A percentile compares a stretch with the other conserved stretches of the same genome.
Evolutionary conservation across 2,888 invertebrate genomes (phyloP).

Genomic region (Aphidius colemani): DNA sequence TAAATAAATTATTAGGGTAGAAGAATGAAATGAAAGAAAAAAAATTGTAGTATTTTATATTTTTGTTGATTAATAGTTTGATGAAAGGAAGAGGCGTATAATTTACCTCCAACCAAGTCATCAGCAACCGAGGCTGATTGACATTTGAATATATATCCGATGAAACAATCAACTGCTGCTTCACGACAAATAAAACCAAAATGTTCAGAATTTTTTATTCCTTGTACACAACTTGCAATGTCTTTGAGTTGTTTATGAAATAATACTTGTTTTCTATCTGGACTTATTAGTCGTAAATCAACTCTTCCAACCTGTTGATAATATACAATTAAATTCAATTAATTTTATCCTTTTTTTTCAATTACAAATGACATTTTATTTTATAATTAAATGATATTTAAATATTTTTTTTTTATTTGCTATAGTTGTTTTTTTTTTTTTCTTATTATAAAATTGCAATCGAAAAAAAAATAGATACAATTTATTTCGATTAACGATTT

Average conservation of each 20-base stretch:
- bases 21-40: not conserved
- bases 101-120: slow-evolving; percentile 75
- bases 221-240: slow-evolving; percentile 84
- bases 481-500: no score
- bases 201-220: slow-evolving; percentile 79
- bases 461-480: not conserved
- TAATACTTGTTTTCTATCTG: slow-evolving; percentile 88
- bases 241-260: slow-evolving; percentile 87
- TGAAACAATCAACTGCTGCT: slow-evolving; percentile 67
- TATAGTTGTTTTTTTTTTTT: no score
- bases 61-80: slow-evolving; percentile 3
- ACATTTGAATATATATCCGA: slow-evolving; percentile 89
- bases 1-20: no score
- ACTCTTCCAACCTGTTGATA: slow-evolving; percentile 74
- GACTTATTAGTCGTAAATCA: slow-evolving; percentile 88
- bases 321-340: slow-evolving; percentile 31
- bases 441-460: slow-evolving; percentile 12
- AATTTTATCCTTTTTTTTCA: not conserved
- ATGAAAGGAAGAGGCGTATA: not conserved
- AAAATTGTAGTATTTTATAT: not conserved
- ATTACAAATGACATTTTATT: slow-evolving; percentile 8
- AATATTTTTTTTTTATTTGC: no score
- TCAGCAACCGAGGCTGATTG: slow-evolving; percentile 82
- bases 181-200: slow-evolving; percentile 95
- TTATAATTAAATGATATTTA: not conserved